A percentile compares a stretch with the other conserved stretches of the same genome.
phyloP scores from a whole-genome alignment of 2,888 invertebrate species.

The Tanytarsus gracilentus region DNA sequence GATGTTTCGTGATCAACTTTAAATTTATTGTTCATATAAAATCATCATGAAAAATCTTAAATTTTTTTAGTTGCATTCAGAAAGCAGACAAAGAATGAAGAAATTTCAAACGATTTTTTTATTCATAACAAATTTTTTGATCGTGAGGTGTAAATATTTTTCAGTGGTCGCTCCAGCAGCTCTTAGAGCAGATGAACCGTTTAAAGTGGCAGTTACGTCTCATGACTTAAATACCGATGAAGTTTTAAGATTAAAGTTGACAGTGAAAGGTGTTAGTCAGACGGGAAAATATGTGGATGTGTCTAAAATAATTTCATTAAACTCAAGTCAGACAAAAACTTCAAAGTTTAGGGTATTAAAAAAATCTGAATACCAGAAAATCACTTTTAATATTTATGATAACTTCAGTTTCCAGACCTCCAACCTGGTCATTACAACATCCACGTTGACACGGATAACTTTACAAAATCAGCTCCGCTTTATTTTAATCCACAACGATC shows the following conservation, averaged over 20 bases:
- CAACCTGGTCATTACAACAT: not conserved
- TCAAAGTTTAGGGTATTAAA: not conserved
- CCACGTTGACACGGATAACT: not conserved
- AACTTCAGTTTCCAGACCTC: not conserved
- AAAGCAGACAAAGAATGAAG: too few species aligned
- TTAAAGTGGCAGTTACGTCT: not conserved
- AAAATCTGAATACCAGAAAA: too few species aligned
- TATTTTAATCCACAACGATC: conserved; percentile 9
- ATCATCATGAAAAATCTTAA: too few species aligned
- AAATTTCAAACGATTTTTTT: too few species aligned
- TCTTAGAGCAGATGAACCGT: conserved; percentile 4
- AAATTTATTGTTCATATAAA: too few species aligned
- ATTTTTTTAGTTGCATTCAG: too few species aligned
- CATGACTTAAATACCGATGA: not conserved
- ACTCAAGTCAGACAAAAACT: not conserved
- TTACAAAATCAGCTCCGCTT: not conserved
- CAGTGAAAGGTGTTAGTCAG: not conserved
- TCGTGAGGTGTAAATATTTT: conserved; percentile 9
- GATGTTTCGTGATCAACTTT: too few species aligned
- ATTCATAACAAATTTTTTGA: not conserved
- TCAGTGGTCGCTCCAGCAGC: conserved; percentile 5
- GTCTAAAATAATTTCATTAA: not conserved
- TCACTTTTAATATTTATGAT: not conserved
- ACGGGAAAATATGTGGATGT: not conserved
- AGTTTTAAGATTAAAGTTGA: not conserved